These are phyloP conservation scores for Drosophila atripex DNA, from an alignment of 2,888 invertebrate species.

Conservation along the genomic window DNA sequence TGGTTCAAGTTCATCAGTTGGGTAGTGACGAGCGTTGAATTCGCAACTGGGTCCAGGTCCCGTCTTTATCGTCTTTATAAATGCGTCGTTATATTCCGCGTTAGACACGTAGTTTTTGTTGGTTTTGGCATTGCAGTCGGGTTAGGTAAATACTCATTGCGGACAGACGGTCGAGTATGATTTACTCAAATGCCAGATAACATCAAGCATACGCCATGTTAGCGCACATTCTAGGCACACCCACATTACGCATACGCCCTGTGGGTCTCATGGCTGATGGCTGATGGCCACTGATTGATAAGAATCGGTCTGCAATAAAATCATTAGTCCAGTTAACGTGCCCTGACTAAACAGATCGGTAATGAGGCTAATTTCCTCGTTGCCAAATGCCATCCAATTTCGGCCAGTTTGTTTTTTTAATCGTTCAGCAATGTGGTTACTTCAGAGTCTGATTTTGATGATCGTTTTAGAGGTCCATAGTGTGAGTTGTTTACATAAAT, in stretches of 20 bases:
- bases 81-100: conserved; percentile 21
- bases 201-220: conserved; percentile 27
- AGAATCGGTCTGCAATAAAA: conserved; percentile 34
- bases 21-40: conserved; percentile 26
- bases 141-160: conserved; percentile 23
- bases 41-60: conserved; percentile 31
- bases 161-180: conserved; percentile 10
- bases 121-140: conserved; percentile 1
- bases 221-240: conserved; percentile 3
- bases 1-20: conserved; percentile 69
- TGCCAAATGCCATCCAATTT: conserved; percentile 14
- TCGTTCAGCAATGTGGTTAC: conserved; percentile 22
- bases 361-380: conserved; percentile 30
- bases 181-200: conserved; percentile 8
- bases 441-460: conserved; percentile 14
- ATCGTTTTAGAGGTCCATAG: conserved; percentile 1
- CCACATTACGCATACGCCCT: conserved; percentile 37
- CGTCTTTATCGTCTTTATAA: conserved; percentile 9
- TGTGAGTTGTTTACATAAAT: conserved; percentile 44
- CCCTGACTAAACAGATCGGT: conserved; percentile 57
- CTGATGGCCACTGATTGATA: conserved; percentile 24
- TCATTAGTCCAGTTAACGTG: conserved; percentile 60
- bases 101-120: conserved; percentile 2
- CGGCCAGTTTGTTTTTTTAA: conserved; percentile 4
- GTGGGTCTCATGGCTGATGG: conserved; percentile 12